phyloP scores from a whole-genome alignment of 1,140 invertebrate genomes.

The Phenacoccus solenopsis region DNA sequence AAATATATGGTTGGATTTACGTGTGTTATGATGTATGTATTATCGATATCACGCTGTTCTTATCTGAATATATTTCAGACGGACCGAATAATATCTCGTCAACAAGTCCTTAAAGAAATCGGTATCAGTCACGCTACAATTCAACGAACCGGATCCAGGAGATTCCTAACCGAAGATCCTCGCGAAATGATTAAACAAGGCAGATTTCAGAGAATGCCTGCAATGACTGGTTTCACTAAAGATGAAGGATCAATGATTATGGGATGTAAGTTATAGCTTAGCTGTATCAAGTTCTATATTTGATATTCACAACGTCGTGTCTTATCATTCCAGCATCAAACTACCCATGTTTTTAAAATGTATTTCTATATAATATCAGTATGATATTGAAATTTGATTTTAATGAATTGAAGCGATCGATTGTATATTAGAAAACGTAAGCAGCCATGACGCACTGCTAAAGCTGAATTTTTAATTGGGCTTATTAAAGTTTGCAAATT shows the following conservation, averaged over 20 bases:
- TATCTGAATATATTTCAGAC: background rate
- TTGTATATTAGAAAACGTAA: no score
- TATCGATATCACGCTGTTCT: background rate
- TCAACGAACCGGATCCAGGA: slow-evolving; percentile 21
- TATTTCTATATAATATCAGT: no score
- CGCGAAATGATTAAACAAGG: slow-evolving; percentile 24
- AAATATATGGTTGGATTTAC: background rate
- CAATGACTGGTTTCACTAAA: slow-evolving; percentile 29
- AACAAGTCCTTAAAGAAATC: slow-evolving; percentile 20
- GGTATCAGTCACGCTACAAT: slow-evolving; percentile 28
- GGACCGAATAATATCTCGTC: background rate
- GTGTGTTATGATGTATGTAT: background rate
- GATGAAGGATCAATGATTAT: slow-evolving; percentile 30
- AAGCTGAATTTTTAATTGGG: no score
- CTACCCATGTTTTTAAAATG: no score
- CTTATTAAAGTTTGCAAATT: no score
- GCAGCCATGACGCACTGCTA: no score
- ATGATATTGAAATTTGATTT: no score
- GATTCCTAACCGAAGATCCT: slow-evolving; percentile 26
- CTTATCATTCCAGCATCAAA: no score
- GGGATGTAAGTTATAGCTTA: slow-evolving; percentile 28
- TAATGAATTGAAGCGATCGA: no score
- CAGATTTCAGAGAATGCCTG: slow-evolving; percentile 24
- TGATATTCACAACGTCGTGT: no score
- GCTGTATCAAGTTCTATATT: no score